These are phyloP conservation scores for Scotopteryx bipunctaria DNA, from an alignment of 2,888 invertebrate genomes.

Conservation along the genomic window DNA sequence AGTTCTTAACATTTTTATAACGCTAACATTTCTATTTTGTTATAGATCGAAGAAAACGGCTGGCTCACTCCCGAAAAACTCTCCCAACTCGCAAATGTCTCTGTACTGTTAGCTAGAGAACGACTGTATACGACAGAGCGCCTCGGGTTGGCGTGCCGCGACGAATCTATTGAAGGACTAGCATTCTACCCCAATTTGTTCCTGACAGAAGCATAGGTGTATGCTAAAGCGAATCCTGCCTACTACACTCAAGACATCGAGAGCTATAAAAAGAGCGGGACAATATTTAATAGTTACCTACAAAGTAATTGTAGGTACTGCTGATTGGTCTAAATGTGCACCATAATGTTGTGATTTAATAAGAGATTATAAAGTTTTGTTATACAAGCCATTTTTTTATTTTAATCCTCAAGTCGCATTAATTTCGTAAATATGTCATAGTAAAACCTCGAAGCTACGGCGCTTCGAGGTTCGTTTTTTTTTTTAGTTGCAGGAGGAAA, in stretches of 20 bases:
- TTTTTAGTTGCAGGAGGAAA: no score
- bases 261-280: background rate
- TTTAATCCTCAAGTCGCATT: background rate
- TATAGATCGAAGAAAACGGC: conserved; percentile 86
- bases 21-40: conserved; percentile 32
- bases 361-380: conserved; percentile 26
- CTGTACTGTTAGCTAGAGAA: conserved; percentile 95
- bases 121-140: conserved; percentile 94
- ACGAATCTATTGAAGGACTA: conserved; percentile 97
- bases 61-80: conserved; percentile 94
- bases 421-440: background rate
- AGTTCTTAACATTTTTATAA: background rate
- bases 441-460: background rate
- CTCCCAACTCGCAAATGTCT: conserved; percentile 91
- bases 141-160: conserved; percentile 93
- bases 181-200: conserved; percentile 97
- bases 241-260: background rate
- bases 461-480: background rate
- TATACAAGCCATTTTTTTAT: background rate
- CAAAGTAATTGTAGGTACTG: no score
- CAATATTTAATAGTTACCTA: no score
- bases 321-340: background rate
- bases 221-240: background rate
- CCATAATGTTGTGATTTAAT: conserved; percentile 25
- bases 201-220: conserved; percentile 70